Percentiles rank a stretch among this genome's conserved stretches.
phyloP scores from a whole-genome alignment of 2,113 vertebrate species.

The Arizona elegans region DNA sequence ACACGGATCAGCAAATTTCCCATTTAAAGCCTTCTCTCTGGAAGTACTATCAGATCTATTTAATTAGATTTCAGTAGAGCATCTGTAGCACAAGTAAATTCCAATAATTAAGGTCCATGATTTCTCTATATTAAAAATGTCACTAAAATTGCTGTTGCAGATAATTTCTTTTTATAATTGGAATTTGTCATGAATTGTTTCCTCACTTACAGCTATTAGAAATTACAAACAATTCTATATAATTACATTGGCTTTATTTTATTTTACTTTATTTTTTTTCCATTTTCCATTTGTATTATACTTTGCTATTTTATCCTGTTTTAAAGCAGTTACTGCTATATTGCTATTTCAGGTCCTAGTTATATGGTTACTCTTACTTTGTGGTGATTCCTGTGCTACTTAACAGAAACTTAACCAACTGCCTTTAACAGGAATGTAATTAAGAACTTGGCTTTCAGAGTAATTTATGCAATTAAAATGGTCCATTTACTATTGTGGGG shows the following conservation, averaged over 20 bases:
- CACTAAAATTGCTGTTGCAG: constrained; percentile 64
- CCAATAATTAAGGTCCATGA: constrained; percentile 71
- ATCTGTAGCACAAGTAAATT: constrained; percentile 66
- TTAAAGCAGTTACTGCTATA: background rate
- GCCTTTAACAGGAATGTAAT: background rate
- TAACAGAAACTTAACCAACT: background rate
- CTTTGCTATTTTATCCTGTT: background rate
- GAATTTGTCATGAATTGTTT: constrained; percentile 66
- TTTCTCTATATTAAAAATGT: constrained; percentile 73
- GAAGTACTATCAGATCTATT: constrained; percentile 60
- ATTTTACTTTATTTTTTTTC: background rate
- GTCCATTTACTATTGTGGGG: background rate
- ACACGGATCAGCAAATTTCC: constrained; percentile 50
- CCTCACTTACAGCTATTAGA: constrained; percentile 62
- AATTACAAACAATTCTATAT: constrained; percentile 65
- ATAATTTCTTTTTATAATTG: constrained; percentile 71
- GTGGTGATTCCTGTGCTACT: background rate
- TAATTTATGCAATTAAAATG: background rate
- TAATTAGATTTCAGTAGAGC: constrained; percentile 67
- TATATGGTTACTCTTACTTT: background rate
- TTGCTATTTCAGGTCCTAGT: background rate
- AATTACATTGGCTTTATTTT: constrained; percentile 47
- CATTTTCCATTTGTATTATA: background rate
- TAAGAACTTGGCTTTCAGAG: background rate
- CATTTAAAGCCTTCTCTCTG: constrained; percentile 48